These are phyloP conservation scores for Ciconia maguari DNA, from an alignment of 2,113 vertebrate species.

Conservation along the genomic window DNA sequence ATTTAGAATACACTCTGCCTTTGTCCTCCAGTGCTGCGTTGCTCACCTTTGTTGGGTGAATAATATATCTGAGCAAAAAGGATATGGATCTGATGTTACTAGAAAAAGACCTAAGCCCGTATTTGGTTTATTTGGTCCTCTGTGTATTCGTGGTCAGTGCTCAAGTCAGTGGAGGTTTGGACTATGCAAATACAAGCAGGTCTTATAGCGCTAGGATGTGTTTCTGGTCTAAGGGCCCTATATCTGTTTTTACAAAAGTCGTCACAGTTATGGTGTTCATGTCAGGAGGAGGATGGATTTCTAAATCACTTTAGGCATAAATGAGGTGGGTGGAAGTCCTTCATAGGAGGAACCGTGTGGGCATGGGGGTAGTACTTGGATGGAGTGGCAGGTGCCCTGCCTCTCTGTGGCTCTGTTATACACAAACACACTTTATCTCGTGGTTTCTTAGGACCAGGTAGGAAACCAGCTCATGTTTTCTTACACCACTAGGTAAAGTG, in stretches of 20 bases:
- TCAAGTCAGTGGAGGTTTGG: background rate
- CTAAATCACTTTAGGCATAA: background rate
- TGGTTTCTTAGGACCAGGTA: background rate
- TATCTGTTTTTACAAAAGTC: background rate
- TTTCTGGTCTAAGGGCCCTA: background rate
- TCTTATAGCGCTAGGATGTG: background rate
- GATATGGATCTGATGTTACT: background rate
- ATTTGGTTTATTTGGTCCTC: background rate
- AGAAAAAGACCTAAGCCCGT: background rate
- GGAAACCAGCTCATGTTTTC: background rate
- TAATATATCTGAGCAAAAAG: background rate
- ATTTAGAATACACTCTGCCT: slow-evolving; percentile 23
- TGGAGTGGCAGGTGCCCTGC: background rate
- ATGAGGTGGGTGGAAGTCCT: background rate
- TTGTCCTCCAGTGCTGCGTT: background rate
- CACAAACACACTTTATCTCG: background rate
- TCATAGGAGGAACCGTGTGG: accelerated
- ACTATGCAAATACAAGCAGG: accelerated
- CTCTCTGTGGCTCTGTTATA: background rate
- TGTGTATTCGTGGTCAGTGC: background rate
- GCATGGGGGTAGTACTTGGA: accelerated
- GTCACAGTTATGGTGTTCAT: background rate
- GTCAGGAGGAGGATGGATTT: background rate
- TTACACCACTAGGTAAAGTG: background rate
- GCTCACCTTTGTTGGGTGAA: background rate